A percentile compares a stretch with the other conserved stretches of the same genome.
Evolutionary conservation across 1,140 invertebrate species (phyloP).

Genomic region (Orius laevigatus): DNA sequence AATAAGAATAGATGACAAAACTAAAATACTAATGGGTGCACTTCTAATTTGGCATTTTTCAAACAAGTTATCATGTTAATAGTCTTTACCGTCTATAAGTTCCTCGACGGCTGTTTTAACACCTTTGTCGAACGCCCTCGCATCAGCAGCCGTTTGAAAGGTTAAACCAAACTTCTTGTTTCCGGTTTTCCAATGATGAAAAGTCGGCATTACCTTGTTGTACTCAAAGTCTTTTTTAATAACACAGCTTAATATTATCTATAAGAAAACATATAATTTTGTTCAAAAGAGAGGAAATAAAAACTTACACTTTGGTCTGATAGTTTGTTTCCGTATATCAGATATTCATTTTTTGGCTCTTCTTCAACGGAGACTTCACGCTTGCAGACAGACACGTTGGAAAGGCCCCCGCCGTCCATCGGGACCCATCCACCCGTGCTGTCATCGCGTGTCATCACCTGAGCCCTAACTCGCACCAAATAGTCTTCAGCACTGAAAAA

Average conservation of each 20-base stretch:
- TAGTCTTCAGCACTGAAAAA: conserved; percentile 47
- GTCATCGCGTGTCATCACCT: conserved; percentile 96
- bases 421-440: conserved; percentile 91
- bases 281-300: not conserved
- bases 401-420: conserved; percentile 79
- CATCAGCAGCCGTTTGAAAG: conserved; percentile 86
- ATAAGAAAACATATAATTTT: conserved; percentile 24
- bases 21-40: too few species aligned
- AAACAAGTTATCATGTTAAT: too few species aligned
- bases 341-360: conserved; percentile 55
- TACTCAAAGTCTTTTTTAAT: conserved; percentile 94
- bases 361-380: conserved; percentile 32
- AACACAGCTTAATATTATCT: conserved; percentile 86
- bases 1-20: too few species aligned
- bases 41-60: too few species aligned
- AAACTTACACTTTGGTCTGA: conserved; percentile 71
- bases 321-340: conserved; percentile 80
- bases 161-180: conserved; percentile 90
- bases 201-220: conserved; percentile 95
- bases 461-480: conserved; percentile 89
- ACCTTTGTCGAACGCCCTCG: conserved; percentile 83
- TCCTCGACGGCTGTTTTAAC: conserved; percentile 79
- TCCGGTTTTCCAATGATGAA: conserved; percentile 92
- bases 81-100: conserved; percentile 62
- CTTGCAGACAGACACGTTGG: conserved; percentile 75